These are phyloP conservation scores for Alaudala cheleensis DNA, from an alignment of 2,113 vertebrate genomes.

Conservation along the genomic window DNA sequence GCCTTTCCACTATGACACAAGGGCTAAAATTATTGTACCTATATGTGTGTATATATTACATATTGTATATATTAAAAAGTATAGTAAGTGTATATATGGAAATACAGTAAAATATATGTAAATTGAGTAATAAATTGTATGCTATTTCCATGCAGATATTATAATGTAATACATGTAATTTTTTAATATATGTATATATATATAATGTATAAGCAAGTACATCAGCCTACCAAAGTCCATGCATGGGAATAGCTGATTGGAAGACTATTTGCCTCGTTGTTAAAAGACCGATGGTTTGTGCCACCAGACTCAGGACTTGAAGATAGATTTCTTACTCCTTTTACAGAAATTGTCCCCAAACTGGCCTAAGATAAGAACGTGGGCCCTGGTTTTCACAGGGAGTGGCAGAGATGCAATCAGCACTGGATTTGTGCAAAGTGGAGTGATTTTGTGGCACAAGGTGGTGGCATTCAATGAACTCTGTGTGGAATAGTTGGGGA, in stretches of 20 bases:
- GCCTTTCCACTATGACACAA: neutral
- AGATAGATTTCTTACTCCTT: neutral
- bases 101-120: neutral
- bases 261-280: neutral
- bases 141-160: neutral
- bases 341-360: neutral
- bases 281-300: neutral
- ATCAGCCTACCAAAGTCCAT: neutral
- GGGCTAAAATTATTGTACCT: neutral
- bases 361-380: neutral
- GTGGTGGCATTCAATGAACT: neutral
- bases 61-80: neutral
- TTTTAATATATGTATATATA: neutral
- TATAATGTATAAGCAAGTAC: neutral
- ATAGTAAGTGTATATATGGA: neutral
- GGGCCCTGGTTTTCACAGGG: neutral
- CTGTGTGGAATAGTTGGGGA: neutral
- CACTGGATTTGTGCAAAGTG: neutral
- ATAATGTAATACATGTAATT: neutral
- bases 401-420: neutral
- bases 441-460: neutral
- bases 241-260: neutral
- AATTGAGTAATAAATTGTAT: neutral
- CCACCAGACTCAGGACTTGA: neutral
- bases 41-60: accelerated